phyloP scores from a whole-genome alignment of 2,888 invertebrate genomes.

The Geotrupes spiniger region DNA sequence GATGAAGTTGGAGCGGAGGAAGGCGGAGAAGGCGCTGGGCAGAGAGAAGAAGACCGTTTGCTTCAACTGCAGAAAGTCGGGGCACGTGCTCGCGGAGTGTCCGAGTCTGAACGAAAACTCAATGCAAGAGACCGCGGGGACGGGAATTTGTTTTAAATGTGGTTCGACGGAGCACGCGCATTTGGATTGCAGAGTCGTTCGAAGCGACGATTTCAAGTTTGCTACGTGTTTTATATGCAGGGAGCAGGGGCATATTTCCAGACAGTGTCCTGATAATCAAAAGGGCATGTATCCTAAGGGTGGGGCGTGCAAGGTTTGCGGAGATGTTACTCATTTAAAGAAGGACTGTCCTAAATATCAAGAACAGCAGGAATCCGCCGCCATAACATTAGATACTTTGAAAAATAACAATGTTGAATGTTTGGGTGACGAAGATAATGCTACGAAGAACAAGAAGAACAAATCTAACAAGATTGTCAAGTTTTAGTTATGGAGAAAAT shows the following conservation, averaged over 20 bases:
- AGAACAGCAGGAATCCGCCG: conserved; percentile 37
- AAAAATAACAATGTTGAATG: conserved; percentile 40
- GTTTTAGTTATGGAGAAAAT: too few species aligned
- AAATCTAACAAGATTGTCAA: conserved; percentile 40
- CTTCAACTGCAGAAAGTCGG: conserved; percentile 75
- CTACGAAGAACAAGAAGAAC: conserved; percentile 12
- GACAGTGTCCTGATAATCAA: conserved; percentile 85
- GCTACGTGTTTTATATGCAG: conserved; percentile 88
- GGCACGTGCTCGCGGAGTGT: conserved; percentile 79
- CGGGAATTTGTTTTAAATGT: conserved; percentile 84
- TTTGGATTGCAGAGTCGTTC: conserved; percentile 68
- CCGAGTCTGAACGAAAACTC: conserved; percentile 59
- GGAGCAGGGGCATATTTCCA: conserved; percentile 82
- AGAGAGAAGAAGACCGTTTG: conserved; percentile 69
- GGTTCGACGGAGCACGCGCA: conserved; percentile 85
- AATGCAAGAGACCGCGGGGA: conserved; percentile 51
- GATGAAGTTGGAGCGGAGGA: conserved; percentile 67
- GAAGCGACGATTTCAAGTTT: conserved; percentile 68
- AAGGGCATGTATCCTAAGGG: conserved; percentile 85
- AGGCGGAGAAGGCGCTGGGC: conserved; percentile 69
- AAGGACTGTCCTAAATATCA: conserved; percentile 70
- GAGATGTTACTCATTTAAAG: conserved; percentile 79
- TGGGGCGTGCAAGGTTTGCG: conserved; percentile 78
- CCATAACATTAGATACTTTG: conserved; percentile 36
- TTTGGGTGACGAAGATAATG: conserved; percentile 27